Evolutionary conservation across 2,888 invertebrate genomes (phyloP).

Genomic region (Eilema depressum): DNA sequence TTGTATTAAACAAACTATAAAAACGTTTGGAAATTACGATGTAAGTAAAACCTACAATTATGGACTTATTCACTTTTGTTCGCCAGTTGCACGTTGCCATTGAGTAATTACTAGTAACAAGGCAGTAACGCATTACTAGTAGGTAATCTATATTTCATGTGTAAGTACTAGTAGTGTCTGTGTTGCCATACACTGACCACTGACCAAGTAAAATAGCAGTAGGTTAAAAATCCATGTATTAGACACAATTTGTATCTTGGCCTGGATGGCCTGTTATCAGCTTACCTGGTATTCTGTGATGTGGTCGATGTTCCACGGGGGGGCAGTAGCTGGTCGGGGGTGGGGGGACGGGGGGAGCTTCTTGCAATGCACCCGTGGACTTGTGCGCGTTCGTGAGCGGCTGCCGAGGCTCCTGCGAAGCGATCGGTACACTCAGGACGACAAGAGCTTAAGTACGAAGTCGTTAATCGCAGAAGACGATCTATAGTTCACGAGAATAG

Average conservation of each 20-base stretch:
- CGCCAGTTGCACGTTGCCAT: neutral
- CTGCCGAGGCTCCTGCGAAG: constrained; percentile 46
- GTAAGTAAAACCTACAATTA: neutral
- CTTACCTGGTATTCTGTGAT: constrained; percentile 59
- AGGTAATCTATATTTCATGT: neutral
- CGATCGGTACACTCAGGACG: constrained; percentile 1
- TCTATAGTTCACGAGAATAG: neutral
- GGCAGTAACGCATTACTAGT: neutral
- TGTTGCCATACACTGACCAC: too few relatives aligned
- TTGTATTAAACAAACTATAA: neutral
- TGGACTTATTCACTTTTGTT: neutral
- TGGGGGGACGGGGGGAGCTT: constrained; percentile 79
- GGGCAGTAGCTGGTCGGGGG: constrained; percentile 74
- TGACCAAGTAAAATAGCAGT: too few relatives aligned
- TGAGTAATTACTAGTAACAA: neutral
- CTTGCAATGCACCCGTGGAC: constrained; percentile 74
- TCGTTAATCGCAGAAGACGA: neutral
- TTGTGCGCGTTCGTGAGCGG: constrained; percentile 64
- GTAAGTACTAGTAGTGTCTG: neutral
- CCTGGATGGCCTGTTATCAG: too few relatives aligned
- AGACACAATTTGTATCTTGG: neutral
- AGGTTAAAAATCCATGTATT: neutral
- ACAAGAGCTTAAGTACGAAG: neutral
- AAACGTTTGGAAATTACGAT: neutral
- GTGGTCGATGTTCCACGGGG: constrained; percentile 53